Conservation (phyloP, 2,797 vertebrate species). For the Iguana delicatissima region DNA sequence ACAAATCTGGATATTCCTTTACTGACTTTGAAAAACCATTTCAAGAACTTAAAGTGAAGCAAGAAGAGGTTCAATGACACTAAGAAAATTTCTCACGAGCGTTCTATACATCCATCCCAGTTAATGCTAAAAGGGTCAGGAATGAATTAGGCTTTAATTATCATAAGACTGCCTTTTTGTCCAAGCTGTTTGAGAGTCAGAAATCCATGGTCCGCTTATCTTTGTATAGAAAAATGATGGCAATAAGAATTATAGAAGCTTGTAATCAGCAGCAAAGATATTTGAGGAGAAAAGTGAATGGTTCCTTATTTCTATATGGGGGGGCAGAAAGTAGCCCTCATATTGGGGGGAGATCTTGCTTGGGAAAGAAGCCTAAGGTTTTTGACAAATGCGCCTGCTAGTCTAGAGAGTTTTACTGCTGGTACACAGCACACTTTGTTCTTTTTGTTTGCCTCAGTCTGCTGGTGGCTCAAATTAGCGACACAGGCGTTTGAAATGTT, state of each 20-base stretch:
- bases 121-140: slow-evolving; percentile 21
- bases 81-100: slow-evolving; percentile 4
- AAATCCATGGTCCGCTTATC: not conserved
- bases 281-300: slow-evolving; percentile 4
- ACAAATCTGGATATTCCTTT: not conserved
- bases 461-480: slow-evolving; percentile 66
- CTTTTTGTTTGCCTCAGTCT: slow-evolving; percentile 64
- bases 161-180: slow-evolving; percentile 39
- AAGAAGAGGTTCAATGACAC: not conserved
- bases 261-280: slow-evolving; percentile 2
- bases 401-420: slow-evolving; percentile 40
- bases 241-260: slow-evolving; percentile 34
- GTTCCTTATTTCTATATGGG: slow-evolving; percentile 7
- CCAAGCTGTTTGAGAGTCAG: slow-evolving; percentile 16
- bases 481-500: slow-evolving; percentile 55
- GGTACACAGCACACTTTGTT: slow-evolving; percentile 61
- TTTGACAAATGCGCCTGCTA: slow-evolving; percentile 47
- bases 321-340: not conserved
- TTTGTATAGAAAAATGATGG: slow-evolving; percentile 13
- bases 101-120: not conserved
- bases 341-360: not conserved
- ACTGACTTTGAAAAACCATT: slow-evolving; percentile 36
- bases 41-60: not conserved
- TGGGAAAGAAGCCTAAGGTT: slow-evolving; percentile 2
- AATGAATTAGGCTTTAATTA: slow-evolving; percentile 30